A percentile compares a stretch with the other conserved stretches of the same genome.
These are phyloP conservation scores for Eupithecia tripunctaria DNA, from an alignment of 2,888 invertebrate genomes.

Conservation along the genomic window DNA sequence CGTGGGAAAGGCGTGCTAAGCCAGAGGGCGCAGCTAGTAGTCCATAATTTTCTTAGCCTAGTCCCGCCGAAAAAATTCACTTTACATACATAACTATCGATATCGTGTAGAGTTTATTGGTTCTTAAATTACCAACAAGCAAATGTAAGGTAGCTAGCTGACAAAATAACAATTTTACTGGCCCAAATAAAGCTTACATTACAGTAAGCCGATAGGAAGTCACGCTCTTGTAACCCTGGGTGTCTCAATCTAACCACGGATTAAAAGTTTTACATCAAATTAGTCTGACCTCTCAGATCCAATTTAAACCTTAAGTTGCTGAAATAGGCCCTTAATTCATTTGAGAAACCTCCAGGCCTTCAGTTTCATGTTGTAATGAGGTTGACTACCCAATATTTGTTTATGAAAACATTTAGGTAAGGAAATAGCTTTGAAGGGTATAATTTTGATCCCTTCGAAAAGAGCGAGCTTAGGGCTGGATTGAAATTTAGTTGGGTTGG, in stretches of 20 bases:
- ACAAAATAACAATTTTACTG: not conserved
- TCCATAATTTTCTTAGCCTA: too few species aligned
- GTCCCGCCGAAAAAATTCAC: too few species aligned
- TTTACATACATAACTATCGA: too few species aligned
- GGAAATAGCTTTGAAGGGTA: conserved; percentile 18
- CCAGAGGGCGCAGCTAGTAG: too few species aligned
- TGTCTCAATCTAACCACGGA: conserved; percentile 13
- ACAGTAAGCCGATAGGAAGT: not conserved
- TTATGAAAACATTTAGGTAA: conserved; percentile 12
- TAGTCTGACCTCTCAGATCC: not conserved
- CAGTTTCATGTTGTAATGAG: not conserved
- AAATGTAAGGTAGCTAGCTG: too few species aligned
- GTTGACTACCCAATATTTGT: conserved; percentile 18
- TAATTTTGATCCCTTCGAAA: conserved; percentile 6
- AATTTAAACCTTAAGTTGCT: conserved; percentile 17
- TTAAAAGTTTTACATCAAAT: conserved; percentile 31
- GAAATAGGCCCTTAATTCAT: conserved; percentile 24
- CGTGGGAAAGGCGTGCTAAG: too few species aligned
- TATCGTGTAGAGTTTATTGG: too few species aligned
- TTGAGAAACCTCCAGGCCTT: not conserved
- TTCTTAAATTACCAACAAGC: too few species aligned
- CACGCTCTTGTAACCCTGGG: not conserved
- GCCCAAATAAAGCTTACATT: not conserved
- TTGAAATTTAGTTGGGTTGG: conserved; percentile 2
- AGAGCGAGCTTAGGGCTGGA: not conserved